phyloP scores from a whole-genome alignment of 2,888 invertebrate species.

The Hymenopus coronatus region DNA sequence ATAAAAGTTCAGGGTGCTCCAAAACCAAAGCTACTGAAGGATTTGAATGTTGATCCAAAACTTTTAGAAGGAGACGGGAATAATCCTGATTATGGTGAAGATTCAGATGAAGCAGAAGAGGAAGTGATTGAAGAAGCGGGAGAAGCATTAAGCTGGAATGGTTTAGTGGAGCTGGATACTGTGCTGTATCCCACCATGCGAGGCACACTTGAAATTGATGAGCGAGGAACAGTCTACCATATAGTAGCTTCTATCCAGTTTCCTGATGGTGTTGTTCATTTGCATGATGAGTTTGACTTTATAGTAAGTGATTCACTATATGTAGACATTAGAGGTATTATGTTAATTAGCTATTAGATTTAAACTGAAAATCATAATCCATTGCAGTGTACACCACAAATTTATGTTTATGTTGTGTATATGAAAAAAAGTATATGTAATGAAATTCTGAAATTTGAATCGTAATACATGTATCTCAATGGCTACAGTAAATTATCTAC shows the following conservation, averaged over 20 bases:
- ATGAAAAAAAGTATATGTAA: no score
- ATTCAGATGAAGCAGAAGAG: conserved; percentile 37
- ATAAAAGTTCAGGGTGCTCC: conserved; percentile 41
- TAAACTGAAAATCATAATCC: not conserved
- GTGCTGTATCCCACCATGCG: conserved; percentile 57
- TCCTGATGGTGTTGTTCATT: conserved; percentile 54
- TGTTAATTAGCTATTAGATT: not conserved
- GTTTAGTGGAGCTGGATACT: conserved; percentile 56
- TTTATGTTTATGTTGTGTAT: no score
- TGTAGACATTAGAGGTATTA: not conserved
- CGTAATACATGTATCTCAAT: no score
- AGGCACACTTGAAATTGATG: conserved; percentile 55
- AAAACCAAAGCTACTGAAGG: conserved; percentile 15
- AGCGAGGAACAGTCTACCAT: conserved; percentile 51
- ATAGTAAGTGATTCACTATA: conserved; percentile 14
- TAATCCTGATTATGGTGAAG: not conserved
- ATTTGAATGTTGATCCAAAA: conserved; percentile 18
- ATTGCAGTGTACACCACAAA: no score
- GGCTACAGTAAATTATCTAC: no score
- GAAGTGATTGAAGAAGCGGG: conserved; percentile 48
- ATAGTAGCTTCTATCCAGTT: conserved; percentile 51
- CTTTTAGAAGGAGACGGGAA: conserved; percentile 30
- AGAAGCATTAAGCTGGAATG: conserved; percentile 55
- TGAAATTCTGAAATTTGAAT: no score
- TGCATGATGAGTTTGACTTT: conserved; percentile 54